phyloP scores from a whole-genome alignment of 1,140 invertebrate species.

The Nymphalis io region DNA sequence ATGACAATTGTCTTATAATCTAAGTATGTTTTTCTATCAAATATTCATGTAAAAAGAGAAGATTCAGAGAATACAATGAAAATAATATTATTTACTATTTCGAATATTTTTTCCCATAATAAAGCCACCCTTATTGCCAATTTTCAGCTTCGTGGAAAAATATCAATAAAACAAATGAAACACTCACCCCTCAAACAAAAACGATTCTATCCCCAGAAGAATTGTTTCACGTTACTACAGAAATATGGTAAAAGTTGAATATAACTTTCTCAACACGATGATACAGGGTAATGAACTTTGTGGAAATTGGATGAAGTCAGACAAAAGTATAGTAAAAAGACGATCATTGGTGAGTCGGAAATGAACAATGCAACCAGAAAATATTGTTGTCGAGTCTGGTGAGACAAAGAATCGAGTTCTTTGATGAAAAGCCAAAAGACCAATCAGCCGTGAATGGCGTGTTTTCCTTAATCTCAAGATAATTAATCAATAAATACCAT shows the following conservation, averaged over 20 bases:
- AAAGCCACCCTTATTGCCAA: background rate
- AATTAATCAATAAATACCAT: no score
- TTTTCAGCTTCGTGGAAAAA: conserved; percentile 6
- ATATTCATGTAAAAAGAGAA: background rate
- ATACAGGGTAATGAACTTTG: conserved; percentile 4
- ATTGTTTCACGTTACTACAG: background rate
- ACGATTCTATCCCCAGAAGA: background rate
- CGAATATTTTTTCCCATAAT: background rate
- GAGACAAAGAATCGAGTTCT: no score
- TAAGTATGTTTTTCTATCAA: background rate
- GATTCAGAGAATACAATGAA: background rate
- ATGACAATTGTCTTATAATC: background rate
- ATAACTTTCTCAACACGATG: conserved; percentile 2
- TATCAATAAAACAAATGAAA: conserved; percentile 12
- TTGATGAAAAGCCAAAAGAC: no score
- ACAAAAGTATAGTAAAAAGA: background rate
- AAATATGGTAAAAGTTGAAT: conserved; percentile 9
- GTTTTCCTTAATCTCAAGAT: no score
- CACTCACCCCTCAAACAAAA: background rate
- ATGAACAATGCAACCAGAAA: background rate
- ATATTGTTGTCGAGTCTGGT: background rate
- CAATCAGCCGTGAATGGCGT: no score
- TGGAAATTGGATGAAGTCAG: background rate
- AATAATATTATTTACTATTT: conserved; percentile 3
- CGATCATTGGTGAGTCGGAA: background rate